These are phyloP conservation scores for Typhlichthys subterraneus DNA, from an alignment of 2,797 vertebrate genomes.

Conservation along the genomic window DNA sequence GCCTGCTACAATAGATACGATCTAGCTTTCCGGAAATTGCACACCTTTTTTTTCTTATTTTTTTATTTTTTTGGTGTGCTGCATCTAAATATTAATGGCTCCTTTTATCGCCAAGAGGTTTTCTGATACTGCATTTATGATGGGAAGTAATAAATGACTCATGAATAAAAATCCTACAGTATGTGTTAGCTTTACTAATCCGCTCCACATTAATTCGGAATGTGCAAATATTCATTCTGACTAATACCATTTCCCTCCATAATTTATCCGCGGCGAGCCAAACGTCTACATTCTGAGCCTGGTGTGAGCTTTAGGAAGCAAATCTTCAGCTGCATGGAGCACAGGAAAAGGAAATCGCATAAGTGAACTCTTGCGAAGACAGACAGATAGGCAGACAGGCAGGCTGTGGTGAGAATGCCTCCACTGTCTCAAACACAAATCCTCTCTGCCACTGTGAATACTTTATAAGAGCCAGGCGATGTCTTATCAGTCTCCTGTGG, in stretches of 20 bases:
- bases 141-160: conserved; percentile 44
- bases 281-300: conserved; percentile 20
- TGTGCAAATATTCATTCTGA: conserved; percentile 57
- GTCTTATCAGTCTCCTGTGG: conserved; percentile 20
- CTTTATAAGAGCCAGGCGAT: conserved; percentile 9
- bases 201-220: conserved; percentile 41
- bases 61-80: conserved; percentile 3
- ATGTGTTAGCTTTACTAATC: conserved; percentile 53
- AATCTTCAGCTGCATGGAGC: conserved; percentile 27
- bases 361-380: conserved; percentile 26
- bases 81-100: conserved; percentile 47
- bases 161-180: conserved; percentile 17
- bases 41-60: conserved; percentile 4
- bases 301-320: conserved; percentile 30
- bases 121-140: conserved; percentile 44
- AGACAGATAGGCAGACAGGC: not conserved
- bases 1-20: not conserved
- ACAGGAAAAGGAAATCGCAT: conserved; percentile 28
- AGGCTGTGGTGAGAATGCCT: no score
- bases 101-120: conserved; percentile 36
- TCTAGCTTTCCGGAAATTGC: conserved; percentile 9
- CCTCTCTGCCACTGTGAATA: not conserved
- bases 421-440: not conserved
- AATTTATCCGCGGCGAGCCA: conserved; percentile 46
- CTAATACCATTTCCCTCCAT: conserved; percentile 38